Conservation (phyloP, 2,113 vertebrate species). For the Gnathonemus longibarbis region DNA sequence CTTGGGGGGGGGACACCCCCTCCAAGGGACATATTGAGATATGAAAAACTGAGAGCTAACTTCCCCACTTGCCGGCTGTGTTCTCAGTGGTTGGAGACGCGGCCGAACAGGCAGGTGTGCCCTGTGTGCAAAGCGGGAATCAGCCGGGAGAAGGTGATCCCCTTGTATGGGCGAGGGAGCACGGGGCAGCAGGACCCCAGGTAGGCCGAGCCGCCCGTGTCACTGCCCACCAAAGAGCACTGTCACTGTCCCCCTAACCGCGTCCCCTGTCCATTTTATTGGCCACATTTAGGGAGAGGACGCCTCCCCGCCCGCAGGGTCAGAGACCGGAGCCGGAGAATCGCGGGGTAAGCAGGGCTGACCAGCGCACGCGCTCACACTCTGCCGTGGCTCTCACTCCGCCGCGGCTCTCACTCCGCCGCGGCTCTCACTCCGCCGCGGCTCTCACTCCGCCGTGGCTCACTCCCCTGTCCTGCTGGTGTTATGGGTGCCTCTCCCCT, state of each 20-base stretch:
- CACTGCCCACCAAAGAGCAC: neutral
- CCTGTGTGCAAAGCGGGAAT: slow-evolving; percentile 98
- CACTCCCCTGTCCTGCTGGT: neutral
- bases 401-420: neutral
- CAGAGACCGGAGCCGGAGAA: slow-evolving; percentile 97
- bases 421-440: neutral
- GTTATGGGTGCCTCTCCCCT: neutral
- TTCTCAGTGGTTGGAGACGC: slow-evolving; percentile 88
- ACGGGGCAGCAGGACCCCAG: slow-evolving; percentile 94
- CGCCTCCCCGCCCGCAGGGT: slow-evolving; percentile 92
- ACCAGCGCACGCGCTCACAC: too few relatives aligned
- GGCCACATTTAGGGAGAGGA: slow-evolving; percentile 77
- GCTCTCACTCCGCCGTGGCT: neutral
- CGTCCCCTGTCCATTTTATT: neutral
- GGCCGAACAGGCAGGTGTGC: slow-evolving; percentile 95
- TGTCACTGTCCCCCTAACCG: neutral
- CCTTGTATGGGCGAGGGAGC: slow-evolving; percentile 90
- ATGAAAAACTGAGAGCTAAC: neutral
- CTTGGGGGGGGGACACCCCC: neutral
- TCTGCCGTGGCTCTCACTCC: too few relatives aligned
- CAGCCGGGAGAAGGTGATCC: slow-evolving; percentile 96
- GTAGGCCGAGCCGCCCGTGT: slow-evolving; percentile 50
- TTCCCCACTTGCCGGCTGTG: neutral
- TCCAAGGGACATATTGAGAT: neutral
- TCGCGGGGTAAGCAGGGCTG: slow-evolving; percentile 77